A percentile compares a stretch with the other conserved stretches of the same genome.
Evolutionary conservation across 2,888 invertebrate species (phyloP).

Genomic region (Leptinotarsa tumamoca): DNA sequence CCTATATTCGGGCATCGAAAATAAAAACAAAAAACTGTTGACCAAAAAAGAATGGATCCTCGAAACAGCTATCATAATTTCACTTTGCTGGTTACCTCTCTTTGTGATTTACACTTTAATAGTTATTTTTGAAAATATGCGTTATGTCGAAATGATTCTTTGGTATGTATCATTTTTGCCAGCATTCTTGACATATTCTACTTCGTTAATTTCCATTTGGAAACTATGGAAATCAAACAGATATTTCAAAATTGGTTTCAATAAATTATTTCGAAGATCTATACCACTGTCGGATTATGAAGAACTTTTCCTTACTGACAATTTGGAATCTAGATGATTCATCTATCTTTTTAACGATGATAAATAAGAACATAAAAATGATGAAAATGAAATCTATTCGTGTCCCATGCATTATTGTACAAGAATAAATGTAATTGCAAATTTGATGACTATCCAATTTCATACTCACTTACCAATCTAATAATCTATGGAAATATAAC

Average conservation of each 20-base stretch:
- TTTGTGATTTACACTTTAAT: conserved; percentile 41
- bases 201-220: conserved; percentile 32
- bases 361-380: too few species aligned
- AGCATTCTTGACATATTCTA: conserved; percentile 42
- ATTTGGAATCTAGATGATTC: conserved; percentile 13
- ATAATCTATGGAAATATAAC: too few species aligned
- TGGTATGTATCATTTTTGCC: conserved; percentile 44
- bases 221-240: conserved; percentile 40
- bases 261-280: conserved; percentile 36
- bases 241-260: conserved; percentile 41
- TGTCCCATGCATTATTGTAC: too few species aligned
- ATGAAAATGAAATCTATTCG: not conserved
- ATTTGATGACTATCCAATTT: too few species aligned
- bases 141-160: conserved; percentile 33
- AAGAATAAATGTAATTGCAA: accelerated
- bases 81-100: conserved; percentile 40
- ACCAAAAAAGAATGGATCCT: conserved; percentile 33
- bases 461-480: too few species aligned
- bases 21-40: conserved; percentile 22
- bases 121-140: conserved; percentile 28
- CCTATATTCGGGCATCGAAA: conserved; percentile 32
- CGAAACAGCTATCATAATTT: conserved; percentile 29
- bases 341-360: too few species aligned
- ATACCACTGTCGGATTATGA: conserved; percentile 38
- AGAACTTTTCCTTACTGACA: conserved; percentile 36